Evolutionary conservation across 2,797 vertebrate genomes (phyloP), one percentile per base, ranked within the genome.

Genomic region (Sus cebifrons): DNA sequence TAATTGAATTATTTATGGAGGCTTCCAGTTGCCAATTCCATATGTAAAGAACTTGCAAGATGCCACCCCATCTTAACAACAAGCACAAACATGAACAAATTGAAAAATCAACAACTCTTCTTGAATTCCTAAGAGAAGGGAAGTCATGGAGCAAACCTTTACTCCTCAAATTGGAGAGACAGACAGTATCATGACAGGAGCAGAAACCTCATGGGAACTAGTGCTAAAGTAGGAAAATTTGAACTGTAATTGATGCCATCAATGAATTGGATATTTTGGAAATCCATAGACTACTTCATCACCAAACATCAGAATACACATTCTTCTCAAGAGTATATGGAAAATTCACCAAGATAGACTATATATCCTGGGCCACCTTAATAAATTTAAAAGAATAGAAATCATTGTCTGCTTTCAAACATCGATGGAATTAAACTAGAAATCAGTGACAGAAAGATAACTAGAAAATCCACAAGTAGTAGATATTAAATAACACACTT

Each of bases 371-470:
- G 32, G 27, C 58, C 25, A 25, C 13, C 15, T 75, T 85, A 85
- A 84, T 32, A 65, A 44, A 44, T 92, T 23, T 85, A 25, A 84
- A 84, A 67, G 44, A 56, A 74, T 84, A 84, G 49, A 74, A 83
- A 64, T 83, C 49, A 36, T n/a, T 84, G 25, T 85, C n/a, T 62
- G 10, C 6, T 74, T 29, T 84, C 44, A 56, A 25, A 40, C 32
- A 14, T 75, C 10, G 75, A 15, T 67, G 71, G 70, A 67, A 85
- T 67, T 85, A 92, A 85, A 75, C 27, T 75, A 92, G 71, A 92
- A 75, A 58, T n/a, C 16, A 75, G 4, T 85, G 16, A 87, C 56
- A 87, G 18, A 92, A 92, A 84, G 81, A 56, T 74, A 75, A 84
- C 10, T 49, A 49, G 49, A 25, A 75, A 85, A 84, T 67, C 52